phyloP scores from a whole-genome alignment of 2,113 vertebrate genomes.

The Heloderma charlesbogerti region DNA sequence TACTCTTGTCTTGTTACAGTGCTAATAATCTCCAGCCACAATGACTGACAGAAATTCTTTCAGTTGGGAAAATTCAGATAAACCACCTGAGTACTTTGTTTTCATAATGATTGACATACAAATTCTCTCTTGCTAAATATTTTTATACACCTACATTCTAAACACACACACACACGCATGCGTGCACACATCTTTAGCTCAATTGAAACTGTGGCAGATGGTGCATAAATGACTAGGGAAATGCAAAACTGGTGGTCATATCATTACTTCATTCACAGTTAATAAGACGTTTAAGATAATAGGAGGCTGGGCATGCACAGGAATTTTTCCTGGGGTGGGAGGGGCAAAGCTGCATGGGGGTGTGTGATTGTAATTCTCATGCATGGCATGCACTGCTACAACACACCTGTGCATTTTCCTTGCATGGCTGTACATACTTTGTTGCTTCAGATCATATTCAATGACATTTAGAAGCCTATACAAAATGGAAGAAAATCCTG shows the following conservation, averaged over 20 bases:
- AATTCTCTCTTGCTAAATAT: neutral
- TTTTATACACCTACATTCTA: neutral
- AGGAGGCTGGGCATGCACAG: neutral
- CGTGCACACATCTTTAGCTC: neutral
- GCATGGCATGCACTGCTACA: too few relatives aligned
- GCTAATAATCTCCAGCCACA: neutral
- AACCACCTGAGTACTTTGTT: neutral
- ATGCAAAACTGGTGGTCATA: neutral
- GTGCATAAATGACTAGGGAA: neutral
- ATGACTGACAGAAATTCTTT: neutral
- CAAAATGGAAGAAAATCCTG: too few relatives aligned
- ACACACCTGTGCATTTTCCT: too few relatives aligned
- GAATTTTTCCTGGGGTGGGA: too few relatives aligned
- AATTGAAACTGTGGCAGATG: neutral
- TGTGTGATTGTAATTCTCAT: too few relatives aligned
- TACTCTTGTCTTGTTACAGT: neutral
- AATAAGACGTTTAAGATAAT: neutral
- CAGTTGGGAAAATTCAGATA: constrained; percentile 2
- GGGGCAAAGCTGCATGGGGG: too few relatives aligned
- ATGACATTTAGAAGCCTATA: too few relatives aligned
- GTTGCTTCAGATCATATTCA: too few relatives aligned
- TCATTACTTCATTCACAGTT: neutral
- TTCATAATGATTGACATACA: constrained; percentile 8
- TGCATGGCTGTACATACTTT: too few relatives aligned
- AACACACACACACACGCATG: neutral